Percentiles rank a stretch among this genome's conserved stretches.
phyloP scores from a whole-genome alignment of 2,113 vertebrate genomes.

The Galeopterus variegatus region DNA sequence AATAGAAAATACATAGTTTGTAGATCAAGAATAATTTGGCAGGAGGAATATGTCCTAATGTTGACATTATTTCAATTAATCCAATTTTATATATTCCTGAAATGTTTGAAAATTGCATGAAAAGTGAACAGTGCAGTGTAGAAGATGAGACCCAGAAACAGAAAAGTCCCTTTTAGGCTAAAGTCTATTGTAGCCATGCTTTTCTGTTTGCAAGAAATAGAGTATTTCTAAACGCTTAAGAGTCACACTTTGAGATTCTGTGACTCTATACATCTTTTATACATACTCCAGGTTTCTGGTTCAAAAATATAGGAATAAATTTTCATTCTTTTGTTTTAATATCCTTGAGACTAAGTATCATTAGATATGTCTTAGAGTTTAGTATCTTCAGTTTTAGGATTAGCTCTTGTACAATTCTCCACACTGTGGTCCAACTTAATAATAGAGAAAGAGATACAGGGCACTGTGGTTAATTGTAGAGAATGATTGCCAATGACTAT shows the following conservation, averaged over 20 bases:
- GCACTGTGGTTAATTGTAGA: conserved; percentile 82
- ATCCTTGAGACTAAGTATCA: not conserved
- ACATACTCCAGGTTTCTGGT: not conserved
- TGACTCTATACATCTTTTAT: not conserved
- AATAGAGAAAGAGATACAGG: conserved; percentile 79
- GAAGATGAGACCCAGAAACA: not conserved
- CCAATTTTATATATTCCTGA: not conserved
- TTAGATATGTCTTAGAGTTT: not conserved
- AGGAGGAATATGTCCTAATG: not conserved
- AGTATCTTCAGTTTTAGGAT: conserved; percentile 7
- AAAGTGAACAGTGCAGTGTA: not conserved
- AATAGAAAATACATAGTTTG: not conserved
- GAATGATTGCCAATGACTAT: conserved; percentile 80
- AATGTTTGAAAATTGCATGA: not conserved
- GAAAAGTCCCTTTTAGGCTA: not conserved
- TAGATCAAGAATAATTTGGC: not conserved
- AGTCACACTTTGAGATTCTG: not conserved
- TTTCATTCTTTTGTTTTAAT: not conserved
- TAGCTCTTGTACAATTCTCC: conserved; percentile 40
- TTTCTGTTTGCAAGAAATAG: not conserved
- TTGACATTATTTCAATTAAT: not conserved
- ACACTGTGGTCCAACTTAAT: conserved; percentile 45
- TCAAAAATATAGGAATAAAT: not conserved
- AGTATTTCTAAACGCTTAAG: not conserved
- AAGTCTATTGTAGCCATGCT: not conserved